phyloP scores from a whole-genome alignment of 2,113 vertebrate genomes.

The Genyomyrus donnyi region DNA sequence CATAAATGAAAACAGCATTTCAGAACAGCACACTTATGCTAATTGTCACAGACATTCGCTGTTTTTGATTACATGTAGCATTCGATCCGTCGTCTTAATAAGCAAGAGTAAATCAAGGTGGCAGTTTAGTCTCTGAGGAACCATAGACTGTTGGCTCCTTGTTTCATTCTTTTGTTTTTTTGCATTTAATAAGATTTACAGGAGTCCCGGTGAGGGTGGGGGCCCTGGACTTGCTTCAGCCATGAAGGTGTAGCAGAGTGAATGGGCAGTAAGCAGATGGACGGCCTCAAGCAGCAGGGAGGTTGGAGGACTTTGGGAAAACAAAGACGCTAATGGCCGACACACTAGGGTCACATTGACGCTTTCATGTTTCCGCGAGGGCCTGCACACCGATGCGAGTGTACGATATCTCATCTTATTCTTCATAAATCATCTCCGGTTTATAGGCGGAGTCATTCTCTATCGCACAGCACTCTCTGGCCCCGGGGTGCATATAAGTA shows the following conservation, averaged over 20 bases:
- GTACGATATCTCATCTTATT: neutral
- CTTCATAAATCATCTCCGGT: constrained; percentile 2
- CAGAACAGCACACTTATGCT: neutral
- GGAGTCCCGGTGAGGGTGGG: neutral
- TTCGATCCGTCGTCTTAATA: neutral
- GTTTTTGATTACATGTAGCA: neutral
- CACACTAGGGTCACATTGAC: neutral
- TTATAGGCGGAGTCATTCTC: neutral
- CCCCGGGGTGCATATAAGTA: neutral
- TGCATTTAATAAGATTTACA: neutral
- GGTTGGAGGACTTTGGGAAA: neutral
- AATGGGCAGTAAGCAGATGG: neutral
- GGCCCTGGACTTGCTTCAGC: neutral
- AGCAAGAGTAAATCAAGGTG: neutral
- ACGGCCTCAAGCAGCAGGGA: neutral
- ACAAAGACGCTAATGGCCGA: neutral
- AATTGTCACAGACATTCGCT: neutral
- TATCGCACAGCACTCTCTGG: neutral
- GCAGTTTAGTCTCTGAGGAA: neutral
- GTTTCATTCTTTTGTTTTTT: neutral
- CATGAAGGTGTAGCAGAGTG: neutral
- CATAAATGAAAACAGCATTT: neutral
- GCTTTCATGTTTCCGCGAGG: neutral
- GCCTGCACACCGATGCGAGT: neutral
- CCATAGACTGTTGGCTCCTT: neutral